A percentile compares a stretch with the other conserved stretches of the same genome.
phyloP scores from a whole-genome alignment of 2,888 invertebrate species.

The Belgica antarctica region DNA sequence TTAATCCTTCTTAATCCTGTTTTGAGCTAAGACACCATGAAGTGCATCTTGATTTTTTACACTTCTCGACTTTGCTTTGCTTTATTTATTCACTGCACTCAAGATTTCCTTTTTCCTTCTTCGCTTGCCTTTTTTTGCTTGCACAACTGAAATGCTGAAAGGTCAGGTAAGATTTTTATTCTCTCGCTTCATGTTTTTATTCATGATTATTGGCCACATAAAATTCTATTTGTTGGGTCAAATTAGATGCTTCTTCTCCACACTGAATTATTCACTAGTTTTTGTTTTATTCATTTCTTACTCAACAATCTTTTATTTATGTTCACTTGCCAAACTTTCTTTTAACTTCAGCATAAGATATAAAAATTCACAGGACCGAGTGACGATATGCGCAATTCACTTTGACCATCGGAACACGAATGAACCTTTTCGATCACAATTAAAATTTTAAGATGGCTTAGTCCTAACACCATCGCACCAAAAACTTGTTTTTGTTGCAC shows the following conservation, averaged over 20 bases:
- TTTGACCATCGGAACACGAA: constrained; percentile 39
- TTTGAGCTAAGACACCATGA: constrained; percentile 3
- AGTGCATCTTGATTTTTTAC: constrained; percentile 3
- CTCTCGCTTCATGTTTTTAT: neutral
- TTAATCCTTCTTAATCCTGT: constrained; percentile 26
- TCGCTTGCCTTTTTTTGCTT: neutral
- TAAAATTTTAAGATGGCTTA: constrained; percentile 42
- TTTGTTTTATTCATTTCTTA: neutral
- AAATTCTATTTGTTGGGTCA: no score
- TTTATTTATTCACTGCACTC: neutral
- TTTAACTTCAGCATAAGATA: neutral
- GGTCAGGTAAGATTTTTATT: constrained; percentile 26
- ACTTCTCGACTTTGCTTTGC: no score
- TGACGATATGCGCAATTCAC: constrained; percentile 39
- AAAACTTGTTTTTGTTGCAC: constrained; percentile 41
- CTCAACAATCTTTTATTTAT: neutral
- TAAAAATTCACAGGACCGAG: constrained; percentile 3
- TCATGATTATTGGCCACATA: neutral
- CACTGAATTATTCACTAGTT: neutral
- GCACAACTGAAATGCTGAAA: constrained; percentile 4
- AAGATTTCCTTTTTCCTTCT: neutral
- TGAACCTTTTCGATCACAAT: constrained; percentile 26
- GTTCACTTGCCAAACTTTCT: constrained; percentile 22
- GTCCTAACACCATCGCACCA: constrained; percentile 13
- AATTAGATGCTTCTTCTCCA: neutral